Evolutionary conservation across 2,113 vertebrate genomes (phyloP), one percentile per base, ranked within the genome.

Genomic region (Hippopotamus amphibius): DNA sequence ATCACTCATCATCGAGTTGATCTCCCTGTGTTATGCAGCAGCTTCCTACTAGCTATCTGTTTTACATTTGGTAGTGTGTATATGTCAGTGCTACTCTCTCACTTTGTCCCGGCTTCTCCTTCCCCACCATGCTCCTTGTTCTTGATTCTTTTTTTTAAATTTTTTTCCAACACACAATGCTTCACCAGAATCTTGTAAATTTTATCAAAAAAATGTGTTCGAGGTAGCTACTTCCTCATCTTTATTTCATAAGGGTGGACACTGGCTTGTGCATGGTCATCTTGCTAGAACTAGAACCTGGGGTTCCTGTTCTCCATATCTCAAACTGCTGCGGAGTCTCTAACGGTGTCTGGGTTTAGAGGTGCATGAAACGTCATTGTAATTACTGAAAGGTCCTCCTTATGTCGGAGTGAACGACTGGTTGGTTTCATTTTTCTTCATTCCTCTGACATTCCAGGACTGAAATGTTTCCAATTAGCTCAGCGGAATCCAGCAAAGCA

Each of bases 381-480:
- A 46, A 26, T 92, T 96, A n/a, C 26, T 55, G 43, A 63, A 90
- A 95, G 9, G 33, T 84, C 28, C 41, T 87, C 14, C 63, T 93
- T 43, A 28, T 41, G 28, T 65, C 94, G 28, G 6, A 83, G 68
- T 77, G 55, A 91, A 22, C 30, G 95, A 90, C 50, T 46, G 61
- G 46, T 82, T 46, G 33, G 22, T 46, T 95, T 95, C 55, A 93
- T 83, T 96, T 96, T 97, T 83, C 83, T 97, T 93, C 81, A 81
- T 95, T 96, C 84, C 43, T 92, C 86, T 95, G 93, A 96, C 82
- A 95, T 93, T 97, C 68, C 82, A 90, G 83, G 55, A 85, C 61
- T n/a, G 50, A 96, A 96, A 85, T 85, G 37, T 90, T 97, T 96
- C 96, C 77, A 74, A 88, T 86, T 93, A 92, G 79, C 81, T 96